Base-by-base conservation (phyloP, 2,113 vertebrate genomes). In the Pimephales promelas region DNA sequence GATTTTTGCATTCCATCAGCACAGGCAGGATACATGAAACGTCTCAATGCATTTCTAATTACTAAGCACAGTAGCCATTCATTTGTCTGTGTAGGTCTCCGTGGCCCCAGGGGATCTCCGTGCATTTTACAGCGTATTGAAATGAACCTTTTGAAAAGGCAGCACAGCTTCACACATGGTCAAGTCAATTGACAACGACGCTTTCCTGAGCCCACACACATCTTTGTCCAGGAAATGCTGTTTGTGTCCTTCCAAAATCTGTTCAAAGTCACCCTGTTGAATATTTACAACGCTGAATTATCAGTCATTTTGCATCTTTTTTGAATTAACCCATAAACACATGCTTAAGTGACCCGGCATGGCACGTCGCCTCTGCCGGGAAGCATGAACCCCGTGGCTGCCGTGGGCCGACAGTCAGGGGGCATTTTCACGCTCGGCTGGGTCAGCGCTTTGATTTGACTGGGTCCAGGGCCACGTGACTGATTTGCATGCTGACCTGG, bases 1-100 rank as follows among this genome's bases (percentile, higher is more conserved):
- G 81, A 56, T 52, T 34, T 85, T 74, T 73, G 62, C 45, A 66
- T 74, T 82, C 22, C 34, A 40, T 62, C 78, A 74, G 24, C 18
- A 16, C 6, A 28, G 47, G 56, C 24, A 54, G 49, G 28, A 86
- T 45, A 85, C 74, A 85, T 16, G 66, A 83, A 83, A 56, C 49
- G 9, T 34, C 54, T 79, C 64, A 52, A 66, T 83, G 72, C 66
- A 83, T 87, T 85, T 87, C 78, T 72, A 87, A 85, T 79, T 84
- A 88, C 78, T 57, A 36, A 49, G 20, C 78, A 64, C 43, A 71
- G 81, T 68, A 72, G 40, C 47, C 24, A 82, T 87, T 84, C 52
- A 24, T 82, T 68, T 57, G 54, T 84, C 66, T 40, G 34, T 75
- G 73, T 80, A 54, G n/a, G 64, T 16, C 22, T 81, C 62, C 28